Evolutionary conservation across 2,113 vertebrate species (phyloP), one percentile per base, ranked within the genome.

Genomic region (Dunckerocampus dactyliophorus): DNA sequence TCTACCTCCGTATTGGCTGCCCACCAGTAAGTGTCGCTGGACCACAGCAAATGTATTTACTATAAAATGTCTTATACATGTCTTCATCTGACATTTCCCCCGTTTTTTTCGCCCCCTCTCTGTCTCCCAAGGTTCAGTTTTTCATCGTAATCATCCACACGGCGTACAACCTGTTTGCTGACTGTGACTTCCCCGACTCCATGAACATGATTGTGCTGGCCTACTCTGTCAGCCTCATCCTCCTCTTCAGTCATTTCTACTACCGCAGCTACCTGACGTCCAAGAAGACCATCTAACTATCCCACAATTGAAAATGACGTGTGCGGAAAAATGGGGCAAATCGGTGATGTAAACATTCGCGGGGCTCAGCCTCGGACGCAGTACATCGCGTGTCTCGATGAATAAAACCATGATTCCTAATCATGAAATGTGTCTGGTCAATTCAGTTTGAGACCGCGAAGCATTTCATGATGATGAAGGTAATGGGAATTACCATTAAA

Each of bases 181-280:
- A 92, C 65, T 89, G 86, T 20, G 65, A 68, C 0, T 92, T 90
- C 66, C 87, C 87, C 0, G 81, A 88, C 57, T 71, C 69, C 24
- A 89, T 91, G 83, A 89, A 87, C 48, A 1, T 9, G 0, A 51
- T 85, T 0, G 75, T 88, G 34, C 70, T 87, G 69, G 75, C 78
- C 39, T 90, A 87, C 67, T 69, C 81, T 17, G 49, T 91, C 77
- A 89, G 85, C 72, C 84, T 92, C 69, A 82, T 89, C 20, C 50
- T 63, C 22, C 80, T 92, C 64, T 91, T 88, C 62, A 69, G 85
- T 15, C 81, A 71, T 80, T 88, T 91, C 80, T 90, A 87, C 80
- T 85, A 75, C 59, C 15, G 6, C 19, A 90, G 72, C 54, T 88
- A 87, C 59, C 0, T 82, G 46, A 63, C 53, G 12, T 56, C 56